Conservation (phyloP, 92 coral and sea anemone genomes). For the Porites evermanni region DNA sequence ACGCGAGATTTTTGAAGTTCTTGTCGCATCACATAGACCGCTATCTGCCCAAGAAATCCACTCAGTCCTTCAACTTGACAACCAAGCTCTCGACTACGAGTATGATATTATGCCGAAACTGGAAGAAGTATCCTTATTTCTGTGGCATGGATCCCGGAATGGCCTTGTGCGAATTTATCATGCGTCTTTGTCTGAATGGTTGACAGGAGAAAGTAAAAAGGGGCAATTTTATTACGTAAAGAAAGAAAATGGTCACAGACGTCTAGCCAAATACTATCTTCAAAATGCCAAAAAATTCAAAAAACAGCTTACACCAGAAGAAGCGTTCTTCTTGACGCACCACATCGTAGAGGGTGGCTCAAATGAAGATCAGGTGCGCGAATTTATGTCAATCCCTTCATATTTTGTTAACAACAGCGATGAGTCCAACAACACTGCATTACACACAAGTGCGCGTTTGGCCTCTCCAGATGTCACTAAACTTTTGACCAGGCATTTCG, state of each 20-base stretch:
- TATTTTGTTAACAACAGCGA: background rate
- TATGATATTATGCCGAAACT: conserved; percentile 34
- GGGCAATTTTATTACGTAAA: conserved; percentile 26
- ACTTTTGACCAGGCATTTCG: conserved; percentile 35
- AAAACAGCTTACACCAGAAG: background rate
- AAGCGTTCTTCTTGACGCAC: background rate
- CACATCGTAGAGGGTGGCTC: conserved; percentile 3
- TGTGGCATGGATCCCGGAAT: conserved; percentile 24
- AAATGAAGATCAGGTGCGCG: background rate
- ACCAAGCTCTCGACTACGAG: background rate
- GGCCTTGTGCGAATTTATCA: conserved; percentile 12
- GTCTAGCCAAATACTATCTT: conserved; percentile 26
- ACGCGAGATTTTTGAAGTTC: too few species aligned
- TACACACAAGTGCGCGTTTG: too few species aligned
- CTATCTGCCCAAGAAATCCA: background rate
- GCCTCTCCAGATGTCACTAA: background rate
- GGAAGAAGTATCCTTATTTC: conserved; percentile 26
- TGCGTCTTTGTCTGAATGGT: too few species aligned
- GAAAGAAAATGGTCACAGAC: conserved; percentile 39
- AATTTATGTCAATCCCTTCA: background rate
- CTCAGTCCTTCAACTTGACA: background rate
- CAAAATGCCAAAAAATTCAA: background rate
- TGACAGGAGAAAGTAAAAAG: background rate
- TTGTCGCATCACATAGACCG: too few species aligned
- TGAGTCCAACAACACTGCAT: too few species aligned